Evolutionary conservation across 2,113 vertebrate species (phyloP), one percentile per base, ranked within the genome.

Genomic region (Myiozetetes cayanensis): DNA sequence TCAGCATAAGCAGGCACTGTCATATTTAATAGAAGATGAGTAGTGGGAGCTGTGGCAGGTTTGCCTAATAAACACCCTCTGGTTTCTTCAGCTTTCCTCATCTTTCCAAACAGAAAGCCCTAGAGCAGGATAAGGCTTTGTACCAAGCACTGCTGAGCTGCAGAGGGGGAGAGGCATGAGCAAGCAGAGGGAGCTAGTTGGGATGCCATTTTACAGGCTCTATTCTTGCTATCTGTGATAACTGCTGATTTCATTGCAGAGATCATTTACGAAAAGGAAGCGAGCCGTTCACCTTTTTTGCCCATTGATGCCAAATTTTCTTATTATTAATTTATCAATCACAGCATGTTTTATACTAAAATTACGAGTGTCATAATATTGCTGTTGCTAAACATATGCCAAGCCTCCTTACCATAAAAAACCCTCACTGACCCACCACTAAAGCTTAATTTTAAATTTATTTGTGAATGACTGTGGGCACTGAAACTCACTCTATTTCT

Each of bases 401-500:
- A 91, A 78, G n/a, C 14, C 27, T 72, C 59, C 33, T 81, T 75
- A 82, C 37, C 70, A 24, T 39, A 58, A 81, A 85, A 85, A 61
- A 25, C 50, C 8, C 17, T 75, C n/a, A 65, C 30, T 10, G 19
- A 63, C 16, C 4, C 52, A 30, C 35, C 6, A 8, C 30, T 46
- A 58, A 77, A 93, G 5, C 39, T 84, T 62, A 30, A 52, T 90
- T 90, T 86, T 76, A 33, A 68, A 75, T 10, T 94, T 6, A 2
- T 53, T 73, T 85, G 8, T 65, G 35, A 85, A 77, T 87, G 75
- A 73, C 33, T 53, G 11, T 87, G 41, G 66, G 46, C 58, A 62
- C 24, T 87, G 46, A 77, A 90, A 94, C 31, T 90, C 85, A 94
- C 41, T 41, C 24, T 90, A 14, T 67, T 87, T 97, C n/a, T 62